Base-by-base conservation (phyloP, 2,113 vertebrate genomes). In the Grallaria varia region DNA sequence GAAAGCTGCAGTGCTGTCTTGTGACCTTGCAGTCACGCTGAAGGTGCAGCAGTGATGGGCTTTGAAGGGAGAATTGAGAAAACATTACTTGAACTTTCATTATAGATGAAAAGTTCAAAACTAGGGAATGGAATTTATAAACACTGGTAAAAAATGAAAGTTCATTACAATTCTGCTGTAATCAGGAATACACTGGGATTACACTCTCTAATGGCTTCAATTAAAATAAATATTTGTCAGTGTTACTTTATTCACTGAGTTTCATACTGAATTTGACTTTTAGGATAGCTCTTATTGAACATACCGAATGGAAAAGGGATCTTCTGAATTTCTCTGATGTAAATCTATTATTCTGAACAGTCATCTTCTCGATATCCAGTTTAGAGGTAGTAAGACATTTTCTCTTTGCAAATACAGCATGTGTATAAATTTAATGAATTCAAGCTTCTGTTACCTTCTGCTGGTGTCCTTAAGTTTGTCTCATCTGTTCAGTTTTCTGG, bases 41-140 rank as follows among this genome's bases (percentile, higher is more conserved):
- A 88, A 88, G 72, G 85, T 95, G 87, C 75, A 94, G 68, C 64
- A 56, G 39, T 88, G 63, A 88, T 77, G 52, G 52, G n/a, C 72
- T 91, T 89, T 90, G 87, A 94, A 95, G 45, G 74, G 71, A 96
- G 81, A 45, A 69, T 22, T 80, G 71, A 82, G 71, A 91, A 93
- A 83, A 91, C 25, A 14, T n/a, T n/a, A 35, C 77, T 92, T 92
- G 66, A 95, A 59, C 76, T 84, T 84, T 63, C 45, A 20, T 77
- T 92, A 12, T 31, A 53, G 88, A 90, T 73, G 63, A 75, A 76
- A 74, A 77, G 72, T 62, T 78, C 50, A 76, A 45, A 94, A 87
- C 71, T 39, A 79, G 55, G 79, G 45, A 72, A 55, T 91, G 71
- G 87, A 90, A 89, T 96, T 91, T 83, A 84, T 95, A 94, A 94